Evolutionary conservation across 2,888 invertebrate species (phyloP), one percentile per base, ranked within the genome.

Genomic region (Corythucha ciliata): DNA sequence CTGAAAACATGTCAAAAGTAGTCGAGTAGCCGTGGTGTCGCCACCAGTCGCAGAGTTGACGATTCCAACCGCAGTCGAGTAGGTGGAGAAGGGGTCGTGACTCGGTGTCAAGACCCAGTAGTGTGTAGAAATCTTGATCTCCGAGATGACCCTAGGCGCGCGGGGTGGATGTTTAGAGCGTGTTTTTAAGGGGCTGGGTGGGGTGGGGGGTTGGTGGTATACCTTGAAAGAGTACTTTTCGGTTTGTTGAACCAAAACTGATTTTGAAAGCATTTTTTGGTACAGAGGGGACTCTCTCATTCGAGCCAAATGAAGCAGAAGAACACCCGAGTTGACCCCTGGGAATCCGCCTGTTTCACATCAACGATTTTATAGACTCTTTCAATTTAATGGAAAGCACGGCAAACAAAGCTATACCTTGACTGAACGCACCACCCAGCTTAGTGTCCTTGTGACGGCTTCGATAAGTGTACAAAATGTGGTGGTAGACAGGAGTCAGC

Each of bases 31-130:
- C 84, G 59, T 82, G 79, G 57, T 80, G 77, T 61, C 75, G 72
- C 86, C 86, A 88, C 85, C 85, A 87, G 0, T 76, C 76, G 64
- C 87, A 88, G 51, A 88, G 67, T 65, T 88, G 87, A 44, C 84
- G 71, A 67, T 88, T 88, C 79, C 86, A 87, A 4, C 76, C 75
- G 64, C 88, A 88, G 54, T 83, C 79, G 36, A 88, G 67, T 12
- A 77, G 74, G 65, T 81, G 78, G 62, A 88, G 80, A 39, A 86
- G 67, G 57, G 80, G n/a, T n/a, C n/a, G n/a, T 73, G 6, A 81
- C 80, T 61, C 80, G 61, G 79, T 72, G 62, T 86, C 83, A 59
- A 76, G 74, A 8, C 78, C 67, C 10, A 74, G 56, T 25, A 76
- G 62, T 1, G 72, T 70, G 59, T 72, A 74, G 59, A 74, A 72